phyloP scores from a whole-genome alignment of 2,113 vertebrate genomes.

The Nasalis larvatus region DNA sequence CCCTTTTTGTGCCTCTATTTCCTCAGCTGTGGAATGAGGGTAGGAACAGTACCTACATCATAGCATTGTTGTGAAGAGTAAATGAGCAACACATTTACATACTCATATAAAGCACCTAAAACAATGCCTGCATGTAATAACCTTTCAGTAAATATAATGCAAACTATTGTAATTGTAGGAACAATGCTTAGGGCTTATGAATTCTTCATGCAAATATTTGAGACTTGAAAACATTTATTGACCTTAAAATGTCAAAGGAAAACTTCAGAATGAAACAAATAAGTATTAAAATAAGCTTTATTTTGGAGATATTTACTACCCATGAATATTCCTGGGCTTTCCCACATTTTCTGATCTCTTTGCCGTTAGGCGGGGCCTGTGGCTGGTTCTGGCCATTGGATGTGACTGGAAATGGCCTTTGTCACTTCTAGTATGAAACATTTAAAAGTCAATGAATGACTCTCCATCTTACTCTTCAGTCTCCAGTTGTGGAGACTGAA shows the following conservation, averaged over 20 bases:
- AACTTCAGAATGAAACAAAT: background rate
- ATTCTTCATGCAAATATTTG: background rate
- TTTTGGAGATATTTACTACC: background rate
- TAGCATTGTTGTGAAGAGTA: background rate
- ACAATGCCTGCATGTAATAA: too few relatives aligned
- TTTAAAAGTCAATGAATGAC: background rate
- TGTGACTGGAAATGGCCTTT: background rate
- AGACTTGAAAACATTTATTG: background rate
- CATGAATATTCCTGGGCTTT: background rate
- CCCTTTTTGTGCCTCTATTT: background rate
- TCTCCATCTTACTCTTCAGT: background rate
- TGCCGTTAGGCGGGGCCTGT: background rate
- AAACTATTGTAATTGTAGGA: background rate
- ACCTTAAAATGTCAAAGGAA: slow-evolving; percentile 1
- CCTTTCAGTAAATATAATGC: background rate
- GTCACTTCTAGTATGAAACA: background rate
- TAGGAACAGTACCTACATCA: background rate
- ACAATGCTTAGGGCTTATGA: background rate
- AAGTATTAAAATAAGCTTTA: background rate
- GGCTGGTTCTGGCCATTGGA: too few relatives aligned
- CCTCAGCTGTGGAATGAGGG: background rate
- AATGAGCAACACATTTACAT: too few relatives aligned
- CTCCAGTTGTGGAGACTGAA: background rate
- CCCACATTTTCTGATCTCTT: background rate
- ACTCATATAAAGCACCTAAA: background rate